Conservation (phyloP, 2,797 vertebrate species). For the Eulemur mongoz region DNA sequence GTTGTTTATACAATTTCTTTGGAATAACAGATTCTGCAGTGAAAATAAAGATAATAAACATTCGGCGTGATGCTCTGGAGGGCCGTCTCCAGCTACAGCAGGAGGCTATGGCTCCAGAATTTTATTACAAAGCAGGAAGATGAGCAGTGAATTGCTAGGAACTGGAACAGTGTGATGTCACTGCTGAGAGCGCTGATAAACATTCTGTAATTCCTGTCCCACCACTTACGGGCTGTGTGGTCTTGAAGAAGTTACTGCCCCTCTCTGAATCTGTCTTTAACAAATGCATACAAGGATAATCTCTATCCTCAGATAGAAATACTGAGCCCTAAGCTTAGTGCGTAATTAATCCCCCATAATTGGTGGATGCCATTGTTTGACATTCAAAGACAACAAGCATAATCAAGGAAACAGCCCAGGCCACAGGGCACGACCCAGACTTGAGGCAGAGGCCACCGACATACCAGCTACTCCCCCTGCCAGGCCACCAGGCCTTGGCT, state of each 20-base stretch:
- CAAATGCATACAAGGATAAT: not conserved
- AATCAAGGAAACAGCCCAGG: not conserved
- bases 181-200: not conserved
- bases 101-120: not conserved
- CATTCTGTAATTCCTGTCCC: not conserved
- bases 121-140: not conserved
- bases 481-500: fast-evolving
- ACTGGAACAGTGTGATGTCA: too few relatives aligned
- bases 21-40: not conserved
- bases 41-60: too few relatives aligned
- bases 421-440: not conserved
- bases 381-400: not conserved
- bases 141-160: too few relatives aligned
- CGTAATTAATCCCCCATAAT: too few relatives aligned
- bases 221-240: not conserved
- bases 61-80: not conserved
- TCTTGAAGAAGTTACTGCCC: not conserved
- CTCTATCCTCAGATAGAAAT: not conserved
- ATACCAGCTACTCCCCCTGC: not conserved
- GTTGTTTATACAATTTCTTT: not conserved
- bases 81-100: not conserved
- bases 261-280: not conserved
- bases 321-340: not conserved
- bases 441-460: not conserved
- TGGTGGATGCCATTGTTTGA: not conserved